Evolutionary conservation across 1,140 invertebrate genomes (phyloP), one percentile per base, ranked within the genome.

Genomic region (Eulimnadia texana): DNA sequence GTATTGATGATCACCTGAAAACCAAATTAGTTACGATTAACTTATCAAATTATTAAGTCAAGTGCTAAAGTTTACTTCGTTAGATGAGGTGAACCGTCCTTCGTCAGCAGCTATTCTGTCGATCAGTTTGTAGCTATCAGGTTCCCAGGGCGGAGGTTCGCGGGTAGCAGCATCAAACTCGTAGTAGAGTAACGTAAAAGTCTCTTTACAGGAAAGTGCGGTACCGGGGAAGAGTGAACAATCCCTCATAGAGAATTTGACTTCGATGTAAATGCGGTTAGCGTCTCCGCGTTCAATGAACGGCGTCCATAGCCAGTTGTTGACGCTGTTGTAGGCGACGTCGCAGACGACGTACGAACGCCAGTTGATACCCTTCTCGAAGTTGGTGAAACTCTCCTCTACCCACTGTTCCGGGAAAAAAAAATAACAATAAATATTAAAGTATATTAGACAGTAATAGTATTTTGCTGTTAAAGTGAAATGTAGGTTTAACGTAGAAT

Each of bases 221-320:
- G 89, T 91, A 50, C 86, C 86, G 65, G 92, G 92, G 73, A 95
- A 95, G 53, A 93, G 74, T 47, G 88, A 91, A 71, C 93, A 96
- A 74, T 94, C 91, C 65, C 92, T 75, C 68, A 94, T 94, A 16
- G 90, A 94, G 76, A 98, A 98, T 72, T 93, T 92, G 66, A 98
- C 88, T 77, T 98, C 92, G 70, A 98, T 93, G 75, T 94, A 95
- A 70, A 98, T 87, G 53, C 94, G 81, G 72, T 96, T 94, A 11
- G 94, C 94, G 63, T 89, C 85, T 11, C 87, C 84, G 63, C 92
- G 80, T 68, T 93, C 88, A 65, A 98, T 90, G 76, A 91, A 96
- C 52, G 95, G 95, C 52, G 93, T 94, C 85, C 94, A 93, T 49
- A 99, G 79, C 95, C 95, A 99, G 77, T 99, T 99, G 79, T 98